These are phyloP conservation scores for Macropodus opercularis DNA, from an alignment of 2,797 vertebrate species.

Conservation along the genomic window DNA sequence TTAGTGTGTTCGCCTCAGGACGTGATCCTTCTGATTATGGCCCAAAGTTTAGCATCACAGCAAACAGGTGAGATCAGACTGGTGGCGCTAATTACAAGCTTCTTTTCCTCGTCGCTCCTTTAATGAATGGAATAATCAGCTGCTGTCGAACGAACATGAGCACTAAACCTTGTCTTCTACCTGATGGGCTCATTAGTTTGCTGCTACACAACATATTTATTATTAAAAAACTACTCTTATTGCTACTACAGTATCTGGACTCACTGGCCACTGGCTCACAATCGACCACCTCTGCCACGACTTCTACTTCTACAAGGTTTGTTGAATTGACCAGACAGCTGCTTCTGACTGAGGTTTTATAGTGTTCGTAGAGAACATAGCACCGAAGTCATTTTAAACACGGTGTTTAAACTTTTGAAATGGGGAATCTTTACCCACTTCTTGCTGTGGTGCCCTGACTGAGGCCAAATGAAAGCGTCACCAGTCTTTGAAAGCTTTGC, in stretches of 20 bases:
- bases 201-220: conserved; percentile 62
- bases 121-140: conserved; percentile 68
- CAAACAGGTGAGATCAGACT: conserved; percentile 42
- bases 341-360: no score
- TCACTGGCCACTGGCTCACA: no score
- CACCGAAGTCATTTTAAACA: no score
- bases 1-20: conserved; percentile 6
- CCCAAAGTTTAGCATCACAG: conserved; percentile 49
- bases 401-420: no score
- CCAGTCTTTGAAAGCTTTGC: conserved; percentile 6
- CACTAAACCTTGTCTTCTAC: conserved; percentile 53
- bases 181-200: conserved; percentile 68
- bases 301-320: no score
- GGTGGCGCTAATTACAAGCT: conserved; percentile 52
- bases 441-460: no score
- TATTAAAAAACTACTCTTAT: conserved; percentile 58
- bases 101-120: conserved; percentile 43
- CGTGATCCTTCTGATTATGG: conserved; percentile 25
- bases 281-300: no score
- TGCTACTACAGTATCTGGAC: no score
- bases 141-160: conserved; percentile 53
- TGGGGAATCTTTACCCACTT: no score
- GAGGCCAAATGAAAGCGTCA: neutral
- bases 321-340: no score
- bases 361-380: no score